These are phyloP conservation scores for Pogonus chalceus DNA, from an alignment of 1,140 invertebrate genomes.

Conservation along the genomic window DNA sequence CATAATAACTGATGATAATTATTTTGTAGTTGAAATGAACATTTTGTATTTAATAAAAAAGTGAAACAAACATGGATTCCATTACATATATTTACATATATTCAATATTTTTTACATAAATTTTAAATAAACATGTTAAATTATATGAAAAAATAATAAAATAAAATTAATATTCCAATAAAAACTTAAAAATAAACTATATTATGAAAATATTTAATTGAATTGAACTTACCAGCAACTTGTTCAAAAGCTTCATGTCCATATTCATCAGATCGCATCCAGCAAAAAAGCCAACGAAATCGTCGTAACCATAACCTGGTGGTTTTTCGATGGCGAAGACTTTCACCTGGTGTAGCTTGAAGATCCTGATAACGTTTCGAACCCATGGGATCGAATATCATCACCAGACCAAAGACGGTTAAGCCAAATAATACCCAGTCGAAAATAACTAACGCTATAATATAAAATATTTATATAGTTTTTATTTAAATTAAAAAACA, in stretches of 20 bases:
- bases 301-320: constrained; percentile 58
- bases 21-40: no score
- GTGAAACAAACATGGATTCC: no score
- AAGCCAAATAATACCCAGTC: constrained; percentile 69
- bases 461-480: constrained; percentile 9
- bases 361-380: constrained; percentile 49
- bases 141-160: no score
- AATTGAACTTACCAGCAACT: constrained; percentile 63
- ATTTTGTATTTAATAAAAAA: no score
- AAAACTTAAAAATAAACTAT: constrained; percentile 15
- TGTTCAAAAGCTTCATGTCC: constrained; percentile 74
- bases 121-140: no score
- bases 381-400: constrained; percentile 73
- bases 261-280: constrained; percentile 65
- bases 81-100: no score
- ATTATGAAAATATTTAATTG: constrained; percentile 24
- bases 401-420: constrained; percentile 60
- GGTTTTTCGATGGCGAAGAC: constrained; percentile 47
- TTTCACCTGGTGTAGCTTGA: constrained; percentile 45
- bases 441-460: constrained; percentile 61
- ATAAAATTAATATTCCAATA: not conserved
- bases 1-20: no score
- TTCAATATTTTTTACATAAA: no score
- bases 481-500: not conserved
- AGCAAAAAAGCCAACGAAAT: constrained; percentile 70